These are phyloP conservation scores for Phenganax stokvisi DNA, from an alignment of 92 coral and sea anemone genomes.

Conservation along the genomic window DNA sequence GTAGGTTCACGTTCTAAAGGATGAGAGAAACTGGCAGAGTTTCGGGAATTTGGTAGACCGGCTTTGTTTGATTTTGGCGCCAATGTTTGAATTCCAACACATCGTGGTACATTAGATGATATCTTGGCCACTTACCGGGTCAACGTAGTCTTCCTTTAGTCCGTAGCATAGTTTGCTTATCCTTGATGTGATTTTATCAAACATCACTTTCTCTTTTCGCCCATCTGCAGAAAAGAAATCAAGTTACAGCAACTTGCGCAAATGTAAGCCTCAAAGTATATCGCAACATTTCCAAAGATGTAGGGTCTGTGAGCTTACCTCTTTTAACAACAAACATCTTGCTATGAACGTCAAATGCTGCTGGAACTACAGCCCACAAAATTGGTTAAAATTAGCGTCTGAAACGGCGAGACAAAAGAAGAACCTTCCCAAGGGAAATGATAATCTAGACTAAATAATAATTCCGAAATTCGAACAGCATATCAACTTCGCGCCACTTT, in stretches of 20 bases:
- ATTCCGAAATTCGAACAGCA: neutral
- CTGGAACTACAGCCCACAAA: neutral
- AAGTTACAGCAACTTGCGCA: neutral
- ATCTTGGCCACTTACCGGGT: slow-evolving; percentile 59
- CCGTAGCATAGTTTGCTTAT: slow-evolving; percentile 74
- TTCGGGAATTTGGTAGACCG: slow-evolving; percentile 11
- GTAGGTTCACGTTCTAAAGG: neutral
- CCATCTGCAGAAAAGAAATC: slow-evolving; percentile 58
- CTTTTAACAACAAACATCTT: slow-evolving; percentile 39
- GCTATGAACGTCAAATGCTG: slow-evolving; percentile 11
- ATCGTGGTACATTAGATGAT: neutral
- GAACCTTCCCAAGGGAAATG: slow-evolving; percentile 21
- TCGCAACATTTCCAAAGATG: neutral
- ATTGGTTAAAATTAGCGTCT: neutral
- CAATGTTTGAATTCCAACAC: neutral
- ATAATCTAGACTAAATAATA: slow-evolving; percentile 15
- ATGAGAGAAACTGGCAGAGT: neutral
- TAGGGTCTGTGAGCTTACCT: slow-evolving; percentile 10
- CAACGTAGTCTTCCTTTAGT: slow-evolving; percentile 75
- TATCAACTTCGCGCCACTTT: slow-evolving; percentile 9
- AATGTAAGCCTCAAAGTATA: neutral
- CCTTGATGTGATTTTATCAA: slow-evolving; percentile 90
- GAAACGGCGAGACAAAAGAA: neutral
- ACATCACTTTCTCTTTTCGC: slow-evolving; percentile 58
- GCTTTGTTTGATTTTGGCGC: slow-evolving; percentile 51